Conservation (phyloP, 1,140 invertebrate species). For the Tetranychus cinnabarinus region DNA sequence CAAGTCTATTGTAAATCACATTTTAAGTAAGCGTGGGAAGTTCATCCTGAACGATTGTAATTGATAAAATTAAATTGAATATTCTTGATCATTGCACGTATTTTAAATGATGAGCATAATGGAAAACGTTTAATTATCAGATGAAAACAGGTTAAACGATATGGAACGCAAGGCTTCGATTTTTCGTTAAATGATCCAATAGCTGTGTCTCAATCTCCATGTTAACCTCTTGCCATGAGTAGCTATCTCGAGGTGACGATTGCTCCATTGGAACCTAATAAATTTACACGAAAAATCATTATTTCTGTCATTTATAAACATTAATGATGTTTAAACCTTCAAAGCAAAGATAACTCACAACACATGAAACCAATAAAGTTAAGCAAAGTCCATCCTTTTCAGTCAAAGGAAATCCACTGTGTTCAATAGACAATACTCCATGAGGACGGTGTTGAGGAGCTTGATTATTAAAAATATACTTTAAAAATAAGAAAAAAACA, state of each 20-base stretch:
- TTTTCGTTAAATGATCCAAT: background rate
- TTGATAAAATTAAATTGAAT: no score
- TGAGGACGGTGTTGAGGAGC: constrained; percentile 54
- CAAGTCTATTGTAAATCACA: no score
- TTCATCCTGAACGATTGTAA: no score
- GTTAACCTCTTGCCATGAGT: background rate
- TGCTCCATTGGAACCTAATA: background rate
- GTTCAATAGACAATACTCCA: constrained; percentile 21
- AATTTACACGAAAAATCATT: no score
- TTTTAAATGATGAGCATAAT: no score
- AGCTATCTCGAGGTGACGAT: background rate
- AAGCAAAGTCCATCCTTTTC: constrained; percentile 51
- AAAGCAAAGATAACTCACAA: constrained; percentile 14
- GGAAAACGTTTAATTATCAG: no score
- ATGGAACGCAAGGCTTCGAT: background rate
- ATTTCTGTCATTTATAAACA: no score
- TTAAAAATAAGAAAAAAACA: background rate
- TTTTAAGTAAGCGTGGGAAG: no score
- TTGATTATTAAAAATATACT: constrained; percentile 5
- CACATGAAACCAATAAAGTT: constrained; percentile 57
- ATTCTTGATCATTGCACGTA: no score
- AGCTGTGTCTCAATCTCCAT: background rate
- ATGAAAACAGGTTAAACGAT: background rate
- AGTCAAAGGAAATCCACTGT: constrained; percentile 18
- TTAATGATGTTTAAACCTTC: background rate